Percentiles rank a stretch among this genome's conserved stretches.
These are phyloP conservation scores for Cordilura impudica DNA, from an alignment of 2,888 invertebrate species.

Conservation along the genomic window DNA sequence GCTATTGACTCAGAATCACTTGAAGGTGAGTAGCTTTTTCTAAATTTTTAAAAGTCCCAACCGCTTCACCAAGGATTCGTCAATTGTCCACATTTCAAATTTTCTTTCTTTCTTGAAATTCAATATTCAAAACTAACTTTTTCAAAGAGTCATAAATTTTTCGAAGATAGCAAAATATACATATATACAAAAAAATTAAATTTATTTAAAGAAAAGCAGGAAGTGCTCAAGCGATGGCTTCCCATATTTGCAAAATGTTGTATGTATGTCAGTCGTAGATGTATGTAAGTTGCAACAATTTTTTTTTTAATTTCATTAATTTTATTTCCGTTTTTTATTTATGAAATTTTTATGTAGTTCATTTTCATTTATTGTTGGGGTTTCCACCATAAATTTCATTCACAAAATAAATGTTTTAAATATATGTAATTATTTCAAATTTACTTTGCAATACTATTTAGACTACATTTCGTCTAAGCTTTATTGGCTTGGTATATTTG, in stretches of 20 bases:
- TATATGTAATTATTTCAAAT: neutral
- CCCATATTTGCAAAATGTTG: neutral
- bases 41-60: no score
- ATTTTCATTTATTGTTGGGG: no score
- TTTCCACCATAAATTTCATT: constrained; percentile 7
- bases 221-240: neutral
- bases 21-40: no score
- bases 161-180: neutral
- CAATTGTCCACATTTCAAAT: neutral
- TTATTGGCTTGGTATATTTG: constrained; percentile 22
- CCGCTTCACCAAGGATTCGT: neutral
- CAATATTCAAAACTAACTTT: neutral
- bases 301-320: neutral
- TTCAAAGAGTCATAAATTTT: neutral
- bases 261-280: no score
- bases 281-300: neutral
- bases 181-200: neutral
- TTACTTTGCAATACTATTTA: neutral
- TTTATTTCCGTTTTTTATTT: neutral
- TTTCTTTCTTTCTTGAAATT: neutral
- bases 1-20: no score
- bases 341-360: neutral
- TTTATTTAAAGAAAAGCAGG: neutral
- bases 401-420: neutral
- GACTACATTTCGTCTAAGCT: neutral